Evolutionary conservation across 2,797 vertebrate species (phyloP), one percentile per base, ranked within the genome.

Genomic region (Trichosurus vulpecula): DNA sequence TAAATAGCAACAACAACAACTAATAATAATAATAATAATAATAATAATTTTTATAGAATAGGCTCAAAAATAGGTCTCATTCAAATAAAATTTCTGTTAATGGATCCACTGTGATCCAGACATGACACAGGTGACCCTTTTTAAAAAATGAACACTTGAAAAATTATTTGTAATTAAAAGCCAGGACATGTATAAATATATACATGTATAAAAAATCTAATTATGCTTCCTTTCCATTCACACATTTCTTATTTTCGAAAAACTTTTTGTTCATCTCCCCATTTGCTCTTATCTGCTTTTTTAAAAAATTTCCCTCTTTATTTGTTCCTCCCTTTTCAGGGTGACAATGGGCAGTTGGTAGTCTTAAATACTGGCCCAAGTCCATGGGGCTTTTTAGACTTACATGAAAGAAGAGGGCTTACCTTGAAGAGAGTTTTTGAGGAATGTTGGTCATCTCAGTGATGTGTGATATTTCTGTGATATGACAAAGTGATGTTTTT

Each of bases 351-450:
- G n/a, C 35, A 92, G 16, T 52, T 93, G 41, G 10, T 90, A 93
- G 53, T 90, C 95, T 92, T 93, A 97, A 91, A 90, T 94, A 92
- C 52, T 93, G 31, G 53, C 90, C 90, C 6, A 93, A 81, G 35
- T 93, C 90, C 52, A 41, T 92, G 47, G 16, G 9, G 9, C 52
- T 74, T 0, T 55, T 27, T 90, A n/a, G n/a, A 30, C 6, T 57
- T 92, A 41, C 9, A 6, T 94, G 31, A 91, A 74, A n/a, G 74
- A 92, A 92, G 10, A 51, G 55, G 57, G 13, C 31, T 47, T 27
- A 31, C 89, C 6, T 91, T 92, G 87, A 74, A 93, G 52, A 94
- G 91, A 91, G 74, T 29, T 52, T 47, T 54, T 92, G n/a, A 94
- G 74, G 58, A 97, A 92, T 94, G 93, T 52, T 16, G 1, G 41